phyloP scores from a whole-genome alignment of 2,113 vertebrate species.

The Pachycephala philippinensis region DNA sequence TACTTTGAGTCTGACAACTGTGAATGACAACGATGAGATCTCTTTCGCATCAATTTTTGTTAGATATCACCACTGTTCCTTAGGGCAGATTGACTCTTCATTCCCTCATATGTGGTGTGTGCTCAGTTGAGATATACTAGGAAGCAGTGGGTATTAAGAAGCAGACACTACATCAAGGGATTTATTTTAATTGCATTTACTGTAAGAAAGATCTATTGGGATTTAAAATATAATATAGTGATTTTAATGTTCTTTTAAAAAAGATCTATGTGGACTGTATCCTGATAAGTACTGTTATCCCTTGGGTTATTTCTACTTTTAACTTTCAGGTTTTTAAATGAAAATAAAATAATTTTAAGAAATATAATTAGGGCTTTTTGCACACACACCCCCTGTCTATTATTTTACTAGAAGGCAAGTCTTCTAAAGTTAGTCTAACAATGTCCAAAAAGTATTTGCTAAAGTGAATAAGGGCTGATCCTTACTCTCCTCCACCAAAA shows the following conservation, averaged over 20 bases:
- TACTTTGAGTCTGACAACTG: neutral
- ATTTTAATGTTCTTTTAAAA: neutral
- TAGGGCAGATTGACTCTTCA: neutral
- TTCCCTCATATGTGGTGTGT: neutral
- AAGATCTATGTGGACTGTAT: neutral
- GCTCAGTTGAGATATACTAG: neutral
- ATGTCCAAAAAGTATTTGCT: neutral
- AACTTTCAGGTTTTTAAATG: constrained; percentile 5
- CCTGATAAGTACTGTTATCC: neutral
- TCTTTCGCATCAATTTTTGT: constrained; percentile 1
- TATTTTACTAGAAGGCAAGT: neutral
- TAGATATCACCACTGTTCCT: neutral
- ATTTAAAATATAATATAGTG: constrained; percentile 8
- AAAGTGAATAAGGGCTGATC: neutral
- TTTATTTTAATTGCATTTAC: constrained; percentile 57
- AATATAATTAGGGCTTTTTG: neutral
- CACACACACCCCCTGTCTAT: neutral
- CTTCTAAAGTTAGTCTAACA: neutral
- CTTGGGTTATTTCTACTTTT: neutral
- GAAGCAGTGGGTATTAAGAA: constrained; percentile 18
- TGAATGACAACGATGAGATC: neutral
- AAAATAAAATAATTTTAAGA: constrained; percentile 17
- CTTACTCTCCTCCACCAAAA: accelerated
- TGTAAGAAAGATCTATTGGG: constrained; percentile 2
- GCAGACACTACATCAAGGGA: constrained; percentile 4